Evolutionary conservation across 2,113 vertebrate species (phyloP).

Genomic region (Vulpes lagopus): DNA sequence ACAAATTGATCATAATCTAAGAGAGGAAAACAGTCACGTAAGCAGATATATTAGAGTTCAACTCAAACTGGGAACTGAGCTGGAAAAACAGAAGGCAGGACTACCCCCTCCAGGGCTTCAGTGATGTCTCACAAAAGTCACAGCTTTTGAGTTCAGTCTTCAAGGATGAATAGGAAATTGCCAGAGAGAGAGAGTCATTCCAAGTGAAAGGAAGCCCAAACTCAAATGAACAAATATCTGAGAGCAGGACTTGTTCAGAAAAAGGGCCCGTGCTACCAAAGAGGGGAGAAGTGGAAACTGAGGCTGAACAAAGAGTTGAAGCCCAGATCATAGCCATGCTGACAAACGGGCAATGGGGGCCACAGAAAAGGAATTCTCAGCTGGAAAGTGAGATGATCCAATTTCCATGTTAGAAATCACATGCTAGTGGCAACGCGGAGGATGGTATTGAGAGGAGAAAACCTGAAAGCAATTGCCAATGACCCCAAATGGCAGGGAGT

Average conservation of each 20-base stretch:
- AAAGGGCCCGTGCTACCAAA: neutral
- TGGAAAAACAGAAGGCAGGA: neutral
- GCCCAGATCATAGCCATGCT: neutral
- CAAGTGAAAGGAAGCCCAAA: neutral
- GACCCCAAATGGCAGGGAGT: neutral
- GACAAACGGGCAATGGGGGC: neutral
- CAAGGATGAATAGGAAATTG: neutral
- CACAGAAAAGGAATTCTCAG: neutral
- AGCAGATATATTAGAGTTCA: neutral
- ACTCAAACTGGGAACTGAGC: neutral
- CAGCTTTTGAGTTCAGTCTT: neutral
- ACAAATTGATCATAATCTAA: neutral
- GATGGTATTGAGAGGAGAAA: neutral
- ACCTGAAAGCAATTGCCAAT: neutral
- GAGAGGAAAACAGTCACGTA: neutral
- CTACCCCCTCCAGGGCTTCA: neutral
- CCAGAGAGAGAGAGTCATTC: neutral
- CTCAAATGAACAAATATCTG: neutral
- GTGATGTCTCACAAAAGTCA: neutral
- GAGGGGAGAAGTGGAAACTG: neutral
- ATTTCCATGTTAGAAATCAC: neutral
- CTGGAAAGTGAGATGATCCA: no score
- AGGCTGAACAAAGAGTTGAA: neutral
- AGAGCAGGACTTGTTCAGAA: neutral
- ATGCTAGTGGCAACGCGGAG: neutral